Evolutionary conservation across 2,797 vertebrate species (phyloP), one percentile per base, ranked within the genome.

Genomic region (Poecilia gillii): DNA sequence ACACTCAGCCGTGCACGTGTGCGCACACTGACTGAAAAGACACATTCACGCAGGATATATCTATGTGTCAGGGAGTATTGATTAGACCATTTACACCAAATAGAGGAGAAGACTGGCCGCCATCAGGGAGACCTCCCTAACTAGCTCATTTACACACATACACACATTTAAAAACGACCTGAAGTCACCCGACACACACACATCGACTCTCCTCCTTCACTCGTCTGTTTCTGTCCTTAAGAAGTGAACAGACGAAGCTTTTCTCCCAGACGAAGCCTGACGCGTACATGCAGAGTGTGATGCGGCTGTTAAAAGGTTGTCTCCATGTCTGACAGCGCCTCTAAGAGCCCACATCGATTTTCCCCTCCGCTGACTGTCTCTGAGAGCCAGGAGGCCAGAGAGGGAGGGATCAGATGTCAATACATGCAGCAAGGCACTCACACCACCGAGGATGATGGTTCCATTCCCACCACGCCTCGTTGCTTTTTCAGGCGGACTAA

Each of bases 11-110:
- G 25, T 41, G 77, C 51, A 36, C 45, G 5, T 31, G 36, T 45
- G 36, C 3, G 41, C 47, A 81, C 78, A 77, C 41, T 9, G 4
- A 33, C 20, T 59, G 28, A 46, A 66, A 53, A 31, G 39, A 81
- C 85, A 81, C 81, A 74, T 81, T 51, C 64, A 78, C 76, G 55
- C 76, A 43, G 62, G 78, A 33, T 51, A 31, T 1, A 36, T 88
- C 80, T 89, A 73, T 74, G 85, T 90, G 93, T 93, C 89, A 91
- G 90, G 86, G 87, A 85, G 86, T 91, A 93, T 93, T 81, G 91
- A 93, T 95, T 93, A 89, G 85, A 90, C 90, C 88, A 86, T 93
- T 93, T 95, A 92, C 89, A 85, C 84, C 83, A 90, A 88, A 90
- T 86, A 87, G 89, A 86, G 82, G 76, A 84, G 84, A 91, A 90